Base-by-base conservation (phyloP, 1,140 invertebrate species). In the Portunus trituberculatus region DNA sequence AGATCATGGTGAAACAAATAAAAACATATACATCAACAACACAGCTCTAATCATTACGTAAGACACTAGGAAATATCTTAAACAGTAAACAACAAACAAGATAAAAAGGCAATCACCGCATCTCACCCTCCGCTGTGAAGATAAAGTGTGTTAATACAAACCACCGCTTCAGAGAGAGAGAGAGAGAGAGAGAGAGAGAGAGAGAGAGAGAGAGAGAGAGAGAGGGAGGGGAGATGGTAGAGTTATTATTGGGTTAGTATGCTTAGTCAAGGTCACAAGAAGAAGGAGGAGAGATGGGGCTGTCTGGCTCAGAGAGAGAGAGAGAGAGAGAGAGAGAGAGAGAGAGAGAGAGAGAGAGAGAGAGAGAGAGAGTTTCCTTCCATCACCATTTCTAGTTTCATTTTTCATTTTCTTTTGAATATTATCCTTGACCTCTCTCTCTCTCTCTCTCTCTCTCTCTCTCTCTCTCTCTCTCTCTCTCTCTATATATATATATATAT, bases 181-280 rank as follows among this genome's bases (percentile, higher is more conserved):
- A 59, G 90, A 59, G 90, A 31, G 90, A 59, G 90, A 59, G 90
- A 59, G 90, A 59, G 90, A 59, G 90, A 59, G 16, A 91, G 48
- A 91, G 48, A 91, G 39, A 59, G 48, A 88, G 86, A 88, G 86
- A 88, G 86, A 88, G 86, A 88, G 29, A 39, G 25, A 20, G 45
- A 46, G 31, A 46, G 31, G 29, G 4, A 10, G 46, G 12, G 29
- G 4, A 16, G 86, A 32, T n/a, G 31, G 3, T 0, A 32, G 8
- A 28, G 16, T 8, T 89, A 89, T 52, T 88, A 88, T 28, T 32
- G 31, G 16, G 0, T 88, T 39, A 7, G 86, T 88, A n/a, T 88
- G 10, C 29, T 16, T 32, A 45, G 31, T 88, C 45, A 46, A 88
- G 86, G 45, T 59, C 52, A 46, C 31, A 28, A 32, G 86, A 88